Base-by-base conservation (phyloP, 2,113 vertebrate genomes). In the Oreocharis arfaki region DNA sequence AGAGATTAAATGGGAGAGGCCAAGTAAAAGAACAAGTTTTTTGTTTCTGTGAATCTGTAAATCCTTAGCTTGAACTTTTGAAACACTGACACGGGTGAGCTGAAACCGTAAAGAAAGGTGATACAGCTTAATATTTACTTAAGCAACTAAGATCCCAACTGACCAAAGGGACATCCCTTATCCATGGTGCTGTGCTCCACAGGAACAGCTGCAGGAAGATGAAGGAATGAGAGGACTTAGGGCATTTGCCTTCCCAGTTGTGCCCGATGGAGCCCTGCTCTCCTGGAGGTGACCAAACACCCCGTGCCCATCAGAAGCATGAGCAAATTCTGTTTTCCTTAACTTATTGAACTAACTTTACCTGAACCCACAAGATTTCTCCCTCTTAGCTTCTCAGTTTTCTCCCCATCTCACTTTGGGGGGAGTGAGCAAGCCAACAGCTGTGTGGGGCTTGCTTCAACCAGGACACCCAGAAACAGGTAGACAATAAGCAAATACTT, bases 401-500 rank as follows among this genome's bases (percentile, higher is more conserved):
- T 70, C 24, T 78, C 46, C 44, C 37, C 19, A 39, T 39, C 8
- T 27, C 28, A 13, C 16, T 21, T 12, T 26, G 41, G 1, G 35
- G 16, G 6, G 4, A 30, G 5, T 6, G 8, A 35, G 41, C 3
- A 44, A 90, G 13, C 0, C 0, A 57, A 24, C 3, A 9, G 22
- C 61, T 53, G 19, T 16, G 26, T 41, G 70, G 23, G 16, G 32
- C 27, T 90, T 74, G 18, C 32, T 79, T 59, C 46, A 71, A 50
- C 26, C 44, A 63, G 3, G 2, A 90, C 53, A 76, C 68, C 33
- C 87, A 85, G 75, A 42, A 82, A 68, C 81, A 89, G 46, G 42
- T 68, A 95, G 78, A 96, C 95, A 95, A 87, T 59, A 59, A 93
- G 73, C 47, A 75, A 75, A 67, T 97, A 98, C 98, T 98, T 98